phyloP scores from a whole-genome alignment of 2,113 vertebrate species.

The Rhodinocichla rosea region DNA sequence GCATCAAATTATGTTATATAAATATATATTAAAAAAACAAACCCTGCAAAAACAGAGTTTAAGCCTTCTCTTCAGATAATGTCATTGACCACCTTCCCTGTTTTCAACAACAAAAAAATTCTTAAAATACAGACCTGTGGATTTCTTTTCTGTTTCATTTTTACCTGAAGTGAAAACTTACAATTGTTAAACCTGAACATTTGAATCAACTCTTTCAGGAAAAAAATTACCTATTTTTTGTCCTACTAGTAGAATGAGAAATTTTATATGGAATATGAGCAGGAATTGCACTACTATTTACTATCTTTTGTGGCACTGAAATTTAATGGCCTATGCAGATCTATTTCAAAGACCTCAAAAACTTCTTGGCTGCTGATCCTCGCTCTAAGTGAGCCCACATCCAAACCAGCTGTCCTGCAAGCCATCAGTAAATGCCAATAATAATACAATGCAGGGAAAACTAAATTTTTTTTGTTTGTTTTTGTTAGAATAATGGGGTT shows the following conservation, averaged over 20 bases:
- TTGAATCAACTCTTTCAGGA: background rate
- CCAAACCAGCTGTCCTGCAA: background rate
- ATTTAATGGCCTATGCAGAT: background rate
- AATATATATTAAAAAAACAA: background rate
- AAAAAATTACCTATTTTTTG: background rate
- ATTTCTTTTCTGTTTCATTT: background rate
- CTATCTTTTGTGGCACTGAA: background rate
- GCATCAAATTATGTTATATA: background rate
- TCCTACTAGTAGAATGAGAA: background rate
- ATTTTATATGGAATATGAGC: background rate
- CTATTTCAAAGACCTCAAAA: background rate
- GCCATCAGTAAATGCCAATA: background rate
- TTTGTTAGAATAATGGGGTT: accelerated
- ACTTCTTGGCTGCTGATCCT: background rate
- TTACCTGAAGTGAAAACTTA: background rate
- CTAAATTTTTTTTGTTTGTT: background rate
- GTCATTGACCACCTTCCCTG: background rate
- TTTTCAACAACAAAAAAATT: background rate
- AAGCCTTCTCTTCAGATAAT: background rate
- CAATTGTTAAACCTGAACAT: background rate
- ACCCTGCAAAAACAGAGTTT: background rate
- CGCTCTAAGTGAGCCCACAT: background rate
- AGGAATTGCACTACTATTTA: background rate
- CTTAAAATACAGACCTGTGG: background rate
- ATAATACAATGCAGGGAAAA: background rate